Base-by-base conservation (phyloP, 2,113 vertebrate species). In the Anolis sagrei region DNA sequence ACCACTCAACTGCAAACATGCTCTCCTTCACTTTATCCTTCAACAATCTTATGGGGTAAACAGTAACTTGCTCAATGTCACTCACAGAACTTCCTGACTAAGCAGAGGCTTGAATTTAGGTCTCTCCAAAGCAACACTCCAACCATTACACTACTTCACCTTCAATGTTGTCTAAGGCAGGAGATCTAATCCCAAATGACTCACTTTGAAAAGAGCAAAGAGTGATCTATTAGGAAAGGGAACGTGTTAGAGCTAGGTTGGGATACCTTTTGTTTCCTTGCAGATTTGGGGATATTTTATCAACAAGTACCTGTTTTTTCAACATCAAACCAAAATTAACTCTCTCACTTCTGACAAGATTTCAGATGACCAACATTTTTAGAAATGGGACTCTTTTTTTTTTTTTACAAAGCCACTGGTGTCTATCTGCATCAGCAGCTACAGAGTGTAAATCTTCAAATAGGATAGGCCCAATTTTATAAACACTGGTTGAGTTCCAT, bases 341-440 rank as follows among this genome's bases (percentile, higher is more conserved):
- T 66, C 6, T 9, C 64, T 29, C 64, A 66, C 2, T 66, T 23
- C 64, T 66, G 64, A 27, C 7, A 66, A 29, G 5, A 13, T 54
- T 13, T 54, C 51, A 7, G 51, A 8, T 54, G 51, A 54, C 51
- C 51, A 54, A 54, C 8, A 54, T 2, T 54, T 27, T 66, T 23
- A 66, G 64, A 66, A 1, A 44, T 44, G 39, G 39, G 39, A 44
- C 39, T 44, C 39, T 44, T 44, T 25, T 66, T 19, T 66, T 66
- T 66, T 66, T 18, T 29, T 29, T 11, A 66, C 64, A 29, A 29
- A 44, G 74, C 49, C 14, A 39, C 18, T 8, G 61, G 13, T 79
- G 19, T 88, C 6, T 21, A 29, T 70, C 58, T 61, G 85, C 90
- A 89, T 86, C 92, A 91, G 84, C 77, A 87, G 82, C 83, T 82